Evolutionary conservation across 2,113 vertebrate species (phyloP).

Genomic region (Brevimyrus niger): DNA sequence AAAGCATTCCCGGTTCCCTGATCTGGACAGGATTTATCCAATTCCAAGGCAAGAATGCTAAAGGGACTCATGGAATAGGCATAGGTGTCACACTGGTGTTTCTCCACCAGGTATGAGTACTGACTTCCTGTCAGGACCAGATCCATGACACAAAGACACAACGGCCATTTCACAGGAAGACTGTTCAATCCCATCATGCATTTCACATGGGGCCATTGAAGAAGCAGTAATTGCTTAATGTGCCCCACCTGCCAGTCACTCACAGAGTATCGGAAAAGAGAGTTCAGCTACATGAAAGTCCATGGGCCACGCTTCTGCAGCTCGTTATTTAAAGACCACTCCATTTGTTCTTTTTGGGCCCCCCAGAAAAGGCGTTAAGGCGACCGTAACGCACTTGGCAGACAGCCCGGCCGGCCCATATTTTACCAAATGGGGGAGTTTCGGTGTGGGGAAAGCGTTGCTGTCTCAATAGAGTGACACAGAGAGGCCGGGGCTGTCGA

Average conservation of each 20-base stretch:
- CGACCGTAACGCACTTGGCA: conserved; percentile 63
- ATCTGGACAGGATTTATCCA: background rate
- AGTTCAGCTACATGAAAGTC: background rate
- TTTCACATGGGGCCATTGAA: background rate
- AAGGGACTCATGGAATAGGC: background rate
- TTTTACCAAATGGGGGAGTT: conserved; percentile 97
- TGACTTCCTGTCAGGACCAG: background rate
- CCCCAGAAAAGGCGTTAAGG: conserved; percentile 54
- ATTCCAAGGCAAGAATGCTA: background rate
- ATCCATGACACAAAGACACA: background rate
- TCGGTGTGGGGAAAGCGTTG: conserved; percentile 93
- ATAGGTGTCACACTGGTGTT: background rate
- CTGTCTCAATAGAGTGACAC: conserved; percentile 99
- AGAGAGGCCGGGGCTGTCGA: conserved; percentile 83
- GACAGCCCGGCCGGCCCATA: conserved; percentile 74
- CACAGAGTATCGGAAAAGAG: background rate
- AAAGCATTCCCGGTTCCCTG: background rate
- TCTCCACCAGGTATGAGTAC: background rate
- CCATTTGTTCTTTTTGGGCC: background rate
- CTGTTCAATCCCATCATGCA: background rate
- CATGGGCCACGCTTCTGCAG: background rate
- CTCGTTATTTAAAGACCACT: background rate
- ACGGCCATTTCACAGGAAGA: background rate
- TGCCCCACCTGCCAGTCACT: background rate
- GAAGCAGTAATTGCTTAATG: background rate